These are phyloP conservation scores for Plebejus argus DNA, from an alignment of 2,888 invertebrate species.

Conservation along the genomic window DNA sequence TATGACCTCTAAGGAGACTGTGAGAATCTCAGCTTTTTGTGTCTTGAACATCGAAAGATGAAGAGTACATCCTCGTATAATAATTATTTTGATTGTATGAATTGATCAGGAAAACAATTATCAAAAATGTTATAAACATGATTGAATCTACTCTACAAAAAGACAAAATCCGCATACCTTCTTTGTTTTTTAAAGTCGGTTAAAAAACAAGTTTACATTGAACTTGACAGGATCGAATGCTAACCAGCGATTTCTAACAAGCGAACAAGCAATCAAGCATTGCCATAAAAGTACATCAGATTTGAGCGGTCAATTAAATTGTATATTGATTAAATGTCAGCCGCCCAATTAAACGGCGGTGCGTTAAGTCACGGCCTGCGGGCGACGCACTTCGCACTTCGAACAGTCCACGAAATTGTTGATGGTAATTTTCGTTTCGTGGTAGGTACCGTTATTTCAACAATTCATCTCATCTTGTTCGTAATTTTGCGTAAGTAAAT, in stretches of 20 bases:
- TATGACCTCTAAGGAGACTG: not conserved
- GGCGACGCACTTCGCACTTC: slow-evolving; percentile 60
- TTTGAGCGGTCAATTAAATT: slow-evolving; percentile 71
- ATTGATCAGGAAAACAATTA: not conserved
- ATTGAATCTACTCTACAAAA: not conserved
- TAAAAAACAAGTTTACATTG: not conserved
- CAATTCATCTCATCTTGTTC: not conserved
- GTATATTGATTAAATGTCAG: slow-evolving; percentile 76
- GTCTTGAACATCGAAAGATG: not conserved
- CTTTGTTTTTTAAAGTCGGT: not conserved
- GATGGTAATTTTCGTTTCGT: slow-evolving; percentile 53
- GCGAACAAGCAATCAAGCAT: slow-evolving; percentile 53
- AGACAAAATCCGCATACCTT: not conserved
- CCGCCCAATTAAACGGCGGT: slow-evolving; percentile 71
- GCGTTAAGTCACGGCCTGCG: slow-evolving; percentile 43
- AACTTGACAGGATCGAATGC: slow-evolving; percentile 8
- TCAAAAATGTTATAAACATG: not conserved
- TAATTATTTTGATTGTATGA: too few species aligned
- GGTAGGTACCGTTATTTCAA: not conserved
- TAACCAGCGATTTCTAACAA: not conserved
- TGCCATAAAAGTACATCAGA: slow-evolving; percentile 67
- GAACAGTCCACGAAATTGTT: slow-evolving; percentile 31
- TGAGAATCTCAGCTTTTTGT: not conserved
- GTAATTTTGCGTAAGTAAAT: not conserved
- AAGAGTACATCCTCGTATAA: not conserved